A percentile compares a stretch with the other conserved stretches of the same genome.
Evolutionary conservation across 2,797 vertebrate genomes (phyloP).

Genomic region (Melanotaenia parkinsoni): DNA sequence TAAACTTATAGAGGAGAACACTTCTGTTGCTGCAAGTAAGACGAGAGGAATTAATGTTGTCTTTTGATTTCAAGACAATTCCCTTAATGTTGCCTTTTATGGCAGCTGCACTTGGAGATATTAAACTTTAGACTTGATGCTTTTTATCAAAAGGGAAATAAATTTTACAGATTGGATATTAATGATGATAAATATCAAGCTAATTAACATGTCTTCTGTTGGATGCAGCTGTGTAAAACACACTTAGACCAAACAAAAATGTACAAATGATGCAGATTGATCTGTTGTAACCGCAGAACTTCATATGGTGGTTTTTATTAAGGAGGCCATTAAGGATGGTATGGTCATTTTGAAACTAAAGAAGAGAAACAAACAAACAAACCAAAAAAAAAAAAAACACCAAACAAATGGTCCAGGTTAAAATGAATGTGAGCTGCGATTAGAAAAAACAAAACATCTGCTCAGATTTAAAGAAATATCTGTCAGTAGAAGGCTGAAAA

Average conservation of each 20-base stretch:
- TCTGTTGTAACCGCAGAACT: neutral
- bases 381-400: neutral
- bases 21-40: neutral
- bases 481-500: conserved; percentile 1
- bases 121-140: too few species aligned
- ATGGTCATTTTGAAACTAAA: neutral
- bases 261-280: neutral
- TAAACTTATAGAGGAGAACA: neutral
- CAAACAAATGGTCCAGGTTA: neutral
- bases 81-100: too few species aligned
- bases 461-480: neutral
- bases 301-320: too few species aligned
- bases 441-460: neutral
- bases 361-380: neutral
- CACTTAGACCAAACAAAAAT: neutral
- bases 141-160: too few species aligned
- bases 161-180: too few species aligned
- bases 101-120: too few species aligned
- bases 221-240: neutral
- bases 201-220: neutral
- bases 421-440: neutral
- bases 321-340: neutral
- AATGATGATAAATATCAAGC: too few species aligned
- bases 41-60: neutral
- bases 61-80: too few species aligned